Conservation (phyloP, 2,797 vertebrate genomes). For the Vultur gryphus region DNA sequence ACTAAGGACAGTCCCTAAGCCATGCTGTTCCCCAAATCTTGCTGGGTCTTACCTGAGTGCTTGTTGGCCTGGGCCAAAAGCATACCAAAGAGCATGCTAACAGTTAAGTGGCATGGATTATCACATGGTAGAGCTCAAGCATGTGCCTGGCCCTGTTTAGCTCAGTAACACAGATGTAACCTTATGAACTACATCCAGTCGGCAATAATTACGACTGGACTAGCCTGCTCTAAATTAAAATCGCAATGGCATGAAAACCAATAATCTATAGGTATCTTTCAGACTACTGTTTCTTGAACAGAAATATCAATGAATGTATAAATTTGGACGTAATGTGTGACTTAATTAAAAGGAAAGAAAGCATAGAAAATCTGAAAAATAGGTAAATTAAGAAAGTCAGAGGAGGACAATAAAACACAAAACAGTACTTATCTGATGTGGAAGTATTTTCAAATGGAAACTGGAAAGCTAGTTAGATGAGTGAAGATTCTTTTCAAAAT, state of each 20-base stretch:
- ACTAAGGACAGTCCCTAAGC: too few species aligned
- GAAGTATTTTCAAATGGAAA: neutral
- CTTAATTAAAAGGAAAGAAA: neutral
- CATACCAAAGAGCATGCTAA: neutral
- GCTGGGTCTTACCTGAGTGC: neutral
- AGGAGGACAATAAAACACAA: neutral
- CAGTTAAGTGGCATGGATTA: neutral
- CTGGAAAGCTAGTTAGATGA: neutral
- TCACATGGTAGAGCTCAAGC: neutral
- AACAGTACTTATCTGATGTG: neutral
- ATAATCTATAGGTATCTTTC: neutral
- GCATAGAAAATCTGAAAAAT: neutral
- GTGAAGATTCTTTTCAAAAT: neutral
- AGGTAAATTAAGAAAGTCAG: neutral
- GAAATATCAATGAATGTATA: neutral
- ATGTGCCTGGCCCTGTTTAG: neutral
- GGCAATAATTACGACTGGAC: neutral
- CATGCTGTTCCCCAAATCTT: neutral
- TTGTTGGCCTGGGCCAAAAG: neutral
- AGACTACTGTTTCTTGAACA: neutral
- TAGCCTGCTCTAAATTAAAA: neutral
- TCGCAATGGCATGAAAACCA: neutral
- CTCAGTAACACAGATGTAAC: neutral
- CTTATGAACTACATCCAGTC: neutral
- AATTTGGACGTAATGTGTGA: neutral